Evolutionary conservation across 1,140 invertebrate genomes (phyloP), one percentile per base, ranked within the genome.

Genomic region (Drosophila mojavensis): DNA sequence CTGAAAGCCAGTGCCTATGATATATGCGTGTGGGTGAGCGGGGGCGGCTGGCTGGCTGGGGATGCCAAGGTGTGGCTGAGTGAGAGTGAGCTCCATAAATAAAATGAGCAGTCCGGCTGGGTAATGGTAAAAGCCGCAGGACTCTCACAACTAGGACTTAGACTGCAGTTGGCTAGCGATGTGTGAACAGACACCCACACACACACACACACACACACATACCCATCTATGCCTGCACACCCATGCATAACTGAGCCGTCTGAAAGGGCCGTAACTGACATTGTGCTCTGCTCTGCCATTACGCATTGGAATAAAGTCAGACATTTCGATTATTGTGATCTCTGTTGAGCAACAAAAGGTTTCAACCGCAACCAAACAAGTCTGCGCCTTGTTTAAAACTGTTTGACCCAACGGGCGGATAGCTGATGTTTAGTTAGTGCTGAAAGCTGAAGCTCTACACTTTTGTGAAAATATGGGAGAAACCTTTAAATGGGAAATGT

Each of bases 201-300:
- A 28, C 28, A 28, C 28, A 28, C 28, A 28, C 4, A 28, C 28
- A 28, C 28, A 28, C 4, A 5, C 28, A 28, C 28, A 28, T 20
- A 20, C 20, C 20, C 20, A 20, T 20, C 20, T 20, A 20, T 20
- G 20, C 20, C n/a, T 11, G 13, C 10, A 72, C 47, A 55, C 45
- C 75, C 47, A 20, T 28, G 33, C 58, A 82, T 79, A 82, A 79
- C 75, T 71, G 75, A 79, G 76, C 13, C 28, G 56, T 51, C 62
- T 24, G 48, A 53, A 67, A 26, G 69, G 58, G 50, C 45, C 36
- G 53, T 43, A 47, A 56, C 13, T 30, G 47, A 69, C 64, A 48
- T 48, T 24, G 43, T 24, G 17, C 50, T 56, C 5, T 39, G 17
- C 28, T 28, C 15, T 9, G 30, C 15, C n/a, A 30, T 17, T 30